Conservation (phyloP, 2,113 vertebrate genomes). For the Misgurnus mizolepis region DNA sequence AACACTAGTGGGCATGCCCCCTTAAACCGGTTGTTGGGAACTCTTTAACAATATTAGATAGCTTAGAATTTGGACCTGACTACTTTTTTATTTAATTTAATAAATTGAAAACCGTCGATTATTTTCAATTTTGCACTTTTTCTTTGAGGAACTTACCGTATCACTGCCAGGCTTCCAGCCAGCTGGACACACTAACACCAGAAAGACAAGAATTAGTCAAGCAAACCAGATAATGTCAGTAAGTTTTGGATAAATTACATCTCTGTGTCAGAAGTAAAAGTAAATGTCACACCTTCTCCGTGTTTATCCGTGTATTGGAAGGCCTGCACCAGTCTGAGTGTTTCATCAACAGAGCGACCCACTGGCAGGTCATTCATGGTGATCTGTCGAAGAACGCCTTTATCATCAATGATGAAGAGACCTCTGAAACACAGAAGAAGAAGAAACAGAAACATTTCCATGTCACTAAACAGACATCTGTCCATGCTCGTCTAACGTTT, state of each 20-base stretch:
- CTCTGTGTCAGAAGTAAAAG: neutral
- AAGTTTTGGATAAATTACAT: neutral
- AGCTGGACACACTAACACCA: conserved; percentile 88
- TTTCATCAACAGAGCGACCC: conserved; percentile 95
- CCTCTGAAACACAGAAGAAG: conserved; percentile 78
- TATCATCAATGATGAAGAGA: conserved; percentile 94
- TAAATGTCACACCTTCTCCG: conserved; percentile 84
- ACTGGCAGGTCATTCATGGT: conserved; percentile 98
- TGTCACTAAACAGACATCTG: neutral
- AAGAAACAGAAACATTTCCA: conserved; percentile 3
- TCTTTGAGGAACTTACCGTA: conserved; percentile 81
- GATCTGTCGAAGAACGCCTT: conserved; percentile 91
- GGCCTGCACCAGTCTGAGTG: conserved; percentile 91
- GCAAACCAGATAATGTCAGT: neutral
- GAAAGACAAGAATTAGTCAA: neutral
- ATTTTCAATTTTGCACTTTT: no score
- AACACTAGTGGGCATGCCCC: no score
- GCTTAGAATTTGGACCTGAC: no score
- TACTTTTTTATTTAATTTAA: no score
- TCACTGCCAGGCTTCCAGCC: conserved; percentile 98
- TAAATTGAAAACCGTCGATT: no score
- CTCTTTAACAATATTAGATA: no score
- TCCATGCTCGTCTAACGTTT: neutral
- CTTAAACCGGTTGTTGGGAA: no score
- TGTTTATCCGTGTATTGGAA: conserved; percentile 97